Base-by-base conservation (phyloP, 2,888 invertebrate genomes). In the Campoplex nolae region DNA sequence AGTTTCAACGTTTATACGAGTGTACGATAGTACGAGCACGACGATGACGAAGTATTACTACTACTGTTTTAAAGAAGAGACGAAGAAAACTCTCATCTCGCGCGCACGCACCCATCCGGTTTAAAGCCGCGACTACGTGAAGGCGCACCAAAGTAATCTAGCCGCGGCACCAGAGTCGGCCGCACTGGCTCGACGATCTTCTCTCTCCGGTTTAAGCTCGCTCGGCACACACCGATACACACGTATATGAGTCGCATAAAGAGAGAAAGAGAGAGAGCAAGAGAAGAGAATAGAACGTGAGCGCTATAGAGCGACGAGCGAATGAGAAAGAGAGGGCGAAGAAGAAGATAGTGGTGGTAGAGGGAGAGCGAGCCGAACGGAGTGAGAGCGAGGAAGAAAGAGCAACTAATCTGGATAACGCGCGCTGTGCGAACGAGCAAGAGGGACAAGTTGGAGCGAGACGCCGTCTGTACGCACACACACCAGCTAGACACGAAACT, bases 81-180 rank as follows among this genome's bases (percentile, higher is more conserved):
- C 74, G 58, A 84, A 71, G 70, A 45, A 56, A 32, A 45, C n/a
- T 70, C 70, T 71, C 73, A 45, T 74, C 84, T 78, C 86, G 84
- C 88, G 81, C 87, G 68, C 87, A 87, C 88, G 86, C 88, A 87
- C 84, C 84, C 85, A 86, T 83, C 83, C 83, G 83, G 83, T 79
- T 80, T 83, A 85, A 85, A 84, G 85, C 87, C 71, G 86, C 54
- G 81, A 85, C 85, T 81, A 83, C 76, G 81, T 77, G 42, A 67
- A 86, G 75, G 76, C 79, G 84, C 76, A 94, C 84, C 71, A 84
- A 85, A 71, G 95, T 95, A 95, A 95, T 95, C 88, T 85, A 95
- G 95, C 95, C 95, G 95, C 95, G 95, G 95, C 95, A 95, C 95
- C 85, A 88, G 89, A 89, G 88, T 89, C 90, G 86, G 90, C 89